Evolutionary conservation across 2,888 invertebrate species (phyloP), one percentile per base, ranked within the genome.

Genomic region (Drosophila anomelani): DNA sequence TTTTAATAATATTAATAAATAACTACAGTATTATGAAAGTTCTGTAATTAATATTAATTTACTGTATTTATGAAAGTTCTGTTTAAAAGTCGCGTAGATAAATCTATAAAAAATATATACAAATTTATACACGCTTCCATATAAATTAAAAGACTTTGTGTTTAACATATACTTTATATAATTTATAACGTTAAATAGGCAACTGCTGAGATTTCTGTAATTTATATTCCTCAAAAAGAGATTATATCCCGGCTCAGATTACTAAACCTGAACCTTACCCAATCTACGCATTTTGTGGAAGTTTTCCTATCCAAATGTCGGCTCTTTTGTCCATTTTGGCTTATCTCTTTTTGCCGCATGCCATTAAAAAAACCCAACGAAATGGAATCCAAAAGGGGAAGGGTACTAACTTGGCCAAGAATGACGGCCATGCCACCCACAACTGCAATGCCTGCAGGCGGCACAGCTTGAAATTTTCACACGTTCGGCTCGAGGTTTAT

Each of bases 381-480:
- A 34, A 49, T 34, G 13, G 36, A 12, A n/a, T 26, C 8, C 6
- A 7, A 20, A 32, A 15, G 4, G 38, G 36, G 23, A 38, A 10
- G 32, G 39, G 23, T 3, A 13, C 1, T 39, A 59, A 38, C 38
- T 58, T 13, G 29, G 51, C 20, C 34, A 20, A 51, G 51, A 51
- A 34, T 17, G 20, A 44, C 41, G 63, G n/a, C 17, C 17, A 39
- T 51, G 53, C 56, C 72, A 68, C 71, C 72, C 61, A 76, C 79
- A 86, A 73, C 36, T 84, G 84, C 84, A 86, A 70, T 66, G 73
- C 75, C 57, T 86, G 85, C 85, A 85, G 73, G 68, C 56, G 66
- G 73, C 73, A 75, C 85, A 89, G 79, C 85, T 85, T 89, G 88
- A 76, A 53, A 54, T 64, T 76, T 88, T 88, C 88, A 73, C 88